phyloP scores from a whole-genome alignment of 2,888 invertebrate genomes.

The Leptogaster cylindrica region DNA sequence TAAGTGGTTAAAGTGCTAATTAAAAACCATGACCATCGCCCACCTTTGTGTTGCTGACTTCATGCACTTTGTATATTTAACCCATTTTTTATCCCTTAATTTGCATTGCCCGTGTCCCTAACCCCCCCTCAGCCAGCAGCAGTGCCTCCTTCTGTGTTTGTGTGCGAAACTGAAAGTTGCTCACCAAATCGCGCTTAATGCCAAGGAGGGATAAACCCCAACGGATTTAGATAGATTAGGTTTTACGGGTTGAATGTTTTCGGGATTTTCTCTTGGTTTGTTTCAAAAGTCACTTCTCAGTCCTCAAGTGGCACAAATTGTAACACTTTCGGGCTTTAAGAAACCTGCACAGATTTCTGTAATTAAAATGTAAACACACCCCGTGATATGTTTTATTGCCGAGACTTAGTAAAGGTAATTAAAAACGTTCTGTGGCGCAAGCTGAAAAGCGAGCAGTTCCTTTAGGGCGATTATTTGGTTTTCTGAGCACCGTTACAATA shows the following conservation, averaged over 20 bases:
- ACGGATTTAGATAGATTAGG: slow-evolving; percentile 27
- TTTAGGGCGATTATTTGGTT: no score
- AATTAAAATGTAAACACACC: no score
- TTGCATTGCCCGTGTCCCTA: slow-evolving; percentile 17
- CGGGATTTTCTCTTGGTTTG: neutral
- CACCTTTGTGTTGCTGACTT: neutral
- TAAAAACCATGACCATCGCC: slow-evolving; percentile 4
- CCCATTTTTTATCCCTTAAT: slow-evolving; percentile 27
- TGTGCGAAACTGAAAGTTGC: neutral
- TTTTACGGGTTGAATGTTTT: slow-evolving; percentile 22
- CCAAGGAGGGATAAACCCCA: slow-evolving; percentile 13
- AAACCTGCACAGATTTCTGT: no score
- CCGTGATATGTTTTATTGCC: neutral
- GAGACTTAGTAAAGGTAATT: neutral
- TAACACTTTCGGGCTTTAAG: neutral
- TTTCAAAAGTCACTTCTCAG: no score
- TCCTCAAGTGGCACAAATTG: neutral
- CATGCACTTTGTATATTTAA: slow-evolving; percentile 19
- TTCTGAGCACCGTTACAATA: no score
- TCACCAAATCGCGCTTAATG: slow-evolving; percentile 11
- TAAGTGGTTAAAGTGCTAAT: slow-evolving; percentile 15
- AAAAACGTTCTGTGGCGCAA: no score
- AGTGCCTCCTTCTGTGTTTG: neutral
- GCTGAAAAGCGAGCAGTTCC: no score
- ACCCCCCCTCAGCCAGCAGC: neutral